These are phyloP conservation scores for Phrynosoma platyrhinos DNA, from an alignment of 2,113 vertebrate genomes.

Conservation along the genomic window DNA sequence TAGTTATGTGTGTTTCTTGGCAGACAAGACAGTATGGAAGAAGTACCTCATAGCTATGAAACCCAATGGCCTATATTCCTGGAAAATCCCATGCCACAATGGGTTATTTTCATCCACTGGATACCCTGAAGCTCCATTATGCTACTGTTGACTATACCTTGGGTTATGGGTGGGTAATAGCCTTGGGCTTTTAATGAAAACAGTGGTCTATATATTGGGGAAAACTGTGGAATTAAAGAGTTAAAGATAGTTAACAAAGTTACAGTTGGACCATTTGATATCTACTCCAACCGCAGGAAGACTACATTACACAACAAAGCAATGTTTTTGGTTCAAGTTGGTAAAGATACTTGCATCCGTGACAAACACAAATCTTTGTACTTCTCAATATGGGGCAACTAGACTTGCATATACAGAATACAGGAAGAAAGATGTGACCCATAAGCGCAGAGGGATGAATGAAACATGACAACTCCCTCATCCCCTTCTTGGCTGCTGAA, in stretches of 20 bases:
- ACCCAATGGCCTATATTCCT: fast-evolving
- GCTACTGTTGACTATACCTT: not conserved
- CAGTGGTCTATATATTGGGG: not conserved
- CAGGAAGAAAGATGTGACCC: constrained; percentile 32
- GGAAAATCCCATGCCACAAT: fast-evolving
- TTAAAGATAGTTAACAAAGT: constrained; percentile 45
- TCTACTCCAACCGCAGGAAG: constrained; percentile 62
- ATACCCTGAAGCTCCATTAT: not conserved
- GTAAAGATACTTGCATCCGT: constrained; percentile 36
- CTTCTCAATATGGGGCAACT: not conserved
- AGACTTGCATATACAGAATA: constrained; percentile 62
- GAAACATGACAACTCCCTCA: not conserved
- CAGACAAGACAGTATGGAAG: not conserved
- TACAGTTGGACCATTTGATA: constrained; percentile 58
- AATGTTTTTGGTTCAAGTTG: constrained; percentile 54
- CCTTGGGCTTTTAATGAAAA: too few relatives aligned
- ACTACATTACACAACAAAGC: constrained; percentile 68
- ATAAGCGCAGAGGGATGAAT: constrained; percentile 15
- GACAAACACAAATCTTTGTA: constrained; percentile 21
- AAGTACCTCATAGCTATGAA: not conserved
- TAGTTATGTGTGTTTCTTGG: not conserved
- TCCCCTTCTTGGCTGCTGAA: not conserved
- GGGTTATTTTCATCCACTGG: not conserved
- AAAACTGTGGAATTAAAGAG: not conserved
- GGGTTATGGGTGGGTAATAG: too few relatives aligned